A percentile compares a stretch with the other conserved stretches of the same genome.
These are phyloP conservation scores for Pelecanoides urinatrix DNA, from an alignment of 2,113 vertebrate genomes.

Conservation along the genomic window DNA sequence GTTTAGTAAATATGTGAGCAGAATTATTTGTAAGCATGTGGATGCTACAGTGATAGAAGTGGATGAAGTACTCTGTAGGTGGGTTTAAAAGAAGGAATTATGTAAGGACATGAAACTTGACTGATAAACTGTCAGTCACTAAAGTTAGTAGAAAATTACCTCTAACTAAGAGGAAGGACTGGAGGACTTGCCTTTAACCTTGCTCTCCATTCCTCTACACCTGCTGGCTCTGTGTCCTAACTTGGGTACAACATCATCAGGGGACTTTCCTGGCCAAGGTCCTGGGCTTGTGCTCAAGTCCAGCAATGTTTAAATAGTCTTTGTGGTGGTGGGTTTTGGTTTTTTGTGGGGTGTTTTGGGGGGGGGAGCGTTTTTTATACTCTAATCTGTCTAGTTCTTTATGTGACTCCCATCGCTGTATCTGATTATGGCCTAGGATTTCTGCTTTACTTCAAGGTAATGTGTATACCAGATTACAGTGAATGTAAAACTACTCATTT, in stretches of 20 bases:
- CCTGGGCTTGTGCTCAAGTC: neutral
- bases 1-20: neutral
- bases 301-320: neutral
- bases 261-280: neutral
- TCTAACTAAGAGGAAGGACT: neutral
- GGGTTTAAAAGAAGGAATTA: neutral
- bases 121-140: neutral
- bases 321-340: neutral
- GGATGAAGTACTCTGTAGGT: neutral
- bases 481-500: neutral
- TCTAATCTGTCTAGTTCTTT: neutral
- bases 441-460: neutral
- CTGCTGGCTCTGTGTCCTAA: neutral
- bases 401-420: neutral
- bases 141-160: neutral
- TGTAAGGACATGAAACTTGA: neutral
- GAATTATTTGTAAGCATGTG: neutral
- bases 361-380: too few species aligned
- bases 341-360: too few species aligned
- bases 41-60: neutral
- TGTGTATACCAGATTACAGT: neutral
- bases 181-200: neutral
- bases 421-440: neutral
- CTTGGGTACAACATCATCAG: too few species aligned
- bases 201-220: neutral